A percentile compares a stretch with the other conserved stretches of the same genome.
Conservation (phyloP, 2,113 vertebrate genomes). For the Indicator maculatus region DNA sequence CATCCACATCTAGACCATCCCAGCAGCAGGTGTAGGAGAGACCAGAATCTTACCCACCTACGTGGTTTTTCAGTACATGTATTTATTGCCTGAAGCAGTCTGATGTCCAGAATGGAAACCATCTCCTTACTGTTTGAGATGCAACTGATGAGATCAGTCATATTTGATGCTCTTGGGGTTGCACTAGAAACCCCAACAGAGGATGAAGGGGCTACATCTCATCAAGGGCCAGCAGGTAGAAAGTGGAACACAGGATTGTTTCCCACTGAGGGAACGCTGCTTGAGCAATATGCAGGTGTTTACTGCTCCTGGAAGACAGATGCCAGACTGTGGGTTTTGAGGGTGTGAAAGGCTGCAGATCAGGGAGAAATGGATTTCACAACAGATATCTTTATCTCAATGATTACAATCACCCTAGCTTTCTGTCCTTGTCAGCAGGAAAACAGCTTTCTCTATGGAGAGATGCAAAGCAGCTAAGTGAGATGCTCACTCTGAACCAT, state of each 20-base stretch:
- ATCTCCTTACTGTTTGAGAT: not conserved
- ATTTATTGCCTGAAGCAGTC: not conserved
- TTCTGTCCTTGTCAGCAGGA: not conserved
- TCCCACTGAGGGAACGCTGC: not conserved
- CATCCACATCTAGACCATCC: not conserved
- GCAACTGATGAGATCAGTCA: not conserved
- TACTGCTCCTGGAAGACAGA: not conserved
- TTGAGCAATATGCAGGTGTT: not conserved
- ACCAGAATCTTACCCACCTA: not conserved
- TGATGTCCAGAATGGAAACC: not conserved
- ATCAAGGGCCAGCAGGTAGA: rapidly evolving
- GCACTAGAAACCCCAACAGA: not conserved
- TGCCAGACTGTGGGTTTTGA: not conserved
- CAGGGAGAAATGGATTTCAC: not conserved
- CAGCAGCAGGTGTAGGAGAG: not conserved
- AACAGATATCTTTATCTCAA: not conserved
- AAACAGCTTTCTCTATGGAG: not conserved
- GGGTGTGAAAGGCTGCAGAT: not conserved
- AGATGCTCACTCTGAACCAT: not conserved
- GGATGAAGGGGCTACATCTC: not conserved
- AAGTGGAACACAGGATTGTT: not conserved
- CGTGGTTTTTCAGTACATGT: not conserved
- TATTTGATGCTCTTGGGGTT: not conserved
- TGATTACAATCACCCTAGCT: not conserved
- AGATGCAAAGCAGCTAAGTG: not conserved